Percentiles rank a stretch among this genome's conserved stretches.
Evolutionary conservation across 2,113 vertebrate species (phyloP).

Genomic region (Mus spicilegus): DNA sequence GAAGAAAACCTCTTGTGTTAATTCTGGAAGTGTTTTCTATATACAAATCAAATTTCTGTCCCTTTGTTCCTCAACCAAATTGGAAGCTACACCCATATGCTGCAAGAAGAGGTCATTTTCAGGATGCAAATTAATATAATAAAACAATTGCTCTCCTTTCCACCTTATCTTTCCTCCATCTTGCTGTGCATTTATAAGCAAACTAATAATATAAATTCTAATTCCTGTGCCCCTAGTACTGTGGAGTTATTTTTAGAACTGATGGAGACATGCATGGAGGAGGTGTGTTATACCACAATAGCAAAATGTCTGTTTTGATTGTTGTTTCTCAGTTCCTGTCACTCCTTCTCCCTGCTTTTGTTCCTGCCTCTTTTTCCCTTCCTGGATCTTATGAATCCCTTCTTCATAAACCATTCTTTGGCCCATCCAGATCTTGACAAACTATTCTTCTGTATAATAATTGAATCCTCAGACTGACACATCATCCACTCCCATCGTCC

Average conservation of each 20-base stretch:
- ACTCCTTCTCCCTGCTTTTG: not conserved
- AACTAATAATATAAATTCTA: not conserved
- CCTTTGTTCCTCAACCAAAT: not conserved
- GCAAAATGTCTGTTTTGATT: conserved; percentile 3
- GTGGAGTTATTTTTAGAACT: conserved; percentile 7
- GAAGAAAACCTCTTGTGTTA: not conserved
- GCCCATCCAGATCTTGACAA: not conserved
- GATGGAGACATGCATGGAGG: not conserved
- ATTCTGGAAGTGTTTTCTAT: not conserved
- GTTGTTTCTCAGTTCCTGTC: not conserved
- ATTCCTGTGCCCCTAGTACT: not conserved
- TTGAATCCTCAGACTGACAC: not conserved
- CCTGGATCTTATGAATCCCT: not conserved
- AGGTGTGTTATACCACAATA: not conserved
- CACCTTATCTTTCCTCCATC: not conserved
- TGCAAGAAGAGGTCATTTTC: not conserved
- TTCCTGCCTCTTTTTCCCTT: not conserved
- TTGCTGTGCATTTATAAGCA: not conserved
- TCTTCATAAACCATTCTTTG: not conserved
- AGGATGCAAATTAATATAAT: not conserved
- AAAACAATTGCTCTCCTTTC: not conserved
- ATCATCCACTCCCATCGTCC: not conserved
- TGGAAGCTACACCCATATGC: not conserved
- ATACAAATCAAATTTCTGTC: not conserved
- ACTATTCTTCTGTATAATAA: not conserved